Percentiles rank a stretch among this genome's conserved stretches.
Evolutionary conservation across 1,140 invertebrate species (phyloP).

Genomic region (Pararge aegeria): DNA sequence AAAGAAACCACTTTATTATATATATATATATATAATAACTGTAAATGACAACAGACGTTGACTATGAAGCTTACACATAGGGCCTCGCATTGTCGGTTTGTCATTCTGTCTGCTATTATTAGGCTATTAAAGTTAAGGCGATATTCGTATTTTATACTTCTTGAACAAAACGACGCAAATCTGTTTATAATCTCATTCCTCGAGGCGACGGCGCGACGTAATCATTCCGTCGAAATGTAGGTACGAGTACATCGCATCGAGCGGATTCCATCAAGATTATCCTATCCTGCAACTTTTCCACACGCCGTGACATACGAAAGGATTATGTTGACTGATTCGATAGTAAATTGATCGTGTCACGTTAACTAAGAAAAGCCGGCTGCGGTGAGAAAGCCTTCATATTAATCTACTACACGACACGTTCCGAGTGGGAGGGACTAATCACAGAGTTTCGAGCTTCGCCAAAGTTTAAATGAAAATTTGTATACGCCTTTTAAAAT

Average conservation of each 20-base stretch:
- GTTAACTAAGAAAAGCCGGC: not conserved
- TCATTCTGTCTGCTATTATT: too few relatives aligned
- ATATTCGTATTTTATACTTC: not conserved
- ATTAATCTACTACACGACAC: too few relatives aligned
- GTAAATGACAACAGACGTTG: too few relatives aligned
- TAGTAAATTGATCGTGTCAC: not conserved
- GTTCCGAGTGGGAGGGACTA: too few relatives aligned
- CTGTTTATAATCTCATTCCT: not conserved
- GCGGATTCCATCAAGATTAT: constrained; percentile 3
- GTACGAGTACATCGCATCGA: not conserved
- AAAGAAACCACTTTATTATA: too few relatives aligned
- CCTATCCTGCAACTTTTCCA: constrained; percentile 5
- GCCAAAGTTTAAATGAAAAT: not conserved
- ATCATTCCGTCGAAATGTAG: not conserved
- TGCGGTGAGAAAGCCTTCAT: too few relatives aligned
- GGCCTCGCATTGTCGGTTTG: too few relatives aligned
- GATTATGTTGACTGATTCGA: constrained; percentile 1
- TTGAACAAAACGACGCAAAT: not conserved
- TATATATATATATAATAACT: too few relatives aligned
- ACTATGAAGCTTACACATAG: too few relatives aligned
- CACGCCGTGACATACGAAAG: not conserved
- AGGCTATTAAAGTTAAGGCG: too few relatives aligned
- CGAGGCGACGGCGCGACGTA: not conserved
- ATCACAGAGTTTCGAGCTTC: too few relatives aligned
- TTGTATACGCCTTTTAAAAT: too few relatives aligned